Evolutionary conservation across 92 coral and sea anemone species (phyloP).

Genomic region (Palythoa heliodiscus): DNA sequence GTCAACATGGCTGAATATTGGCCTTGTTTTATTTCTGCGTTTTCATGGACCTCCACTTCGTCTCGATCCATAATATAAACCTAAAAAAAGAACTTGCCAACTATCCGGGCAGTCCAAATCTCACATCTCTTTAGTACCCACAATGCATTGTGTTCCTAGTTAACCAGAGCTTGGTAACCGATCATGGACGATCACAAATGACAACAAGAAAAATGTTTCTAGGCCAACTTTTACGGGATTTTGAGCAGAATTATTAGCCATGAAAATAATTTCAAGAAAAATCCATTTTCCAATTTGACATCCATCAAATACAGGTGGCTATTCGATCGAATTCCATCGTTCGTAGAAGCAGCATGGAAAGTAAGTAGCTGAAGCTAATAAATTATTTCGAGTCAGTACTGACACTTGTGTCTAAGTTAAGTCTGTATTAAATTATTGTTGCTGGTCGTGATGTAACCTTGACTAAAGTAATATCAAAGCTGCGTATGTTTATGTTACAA

Average conservation of each 20-base stretch:
- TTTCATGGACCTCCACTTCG: too few relatives aligned
- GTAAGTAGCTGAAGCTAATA: neutral
- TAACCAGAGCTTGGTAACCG: slow-evolving; percentile 31
- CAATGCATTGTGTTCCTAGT: slow-evolving; percentile 17
- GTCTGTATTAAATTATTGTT: too few relatives aligned
- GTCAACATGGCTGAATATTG: too few relatives aligned
- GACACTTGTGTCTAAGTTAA: too few relatives aligned
- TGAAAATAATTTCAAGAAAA: neutral
- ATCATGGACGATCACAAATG: slow-evolving; percentile 21
- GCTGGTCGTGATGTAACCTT: too few relatives aligned
- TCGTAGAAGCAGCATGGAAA: neutral
- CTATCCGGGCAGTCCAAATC: too few relatives aligned
- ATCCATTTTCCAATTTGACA: neutral
- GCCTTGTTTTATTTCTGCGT: too few relatives aligned
- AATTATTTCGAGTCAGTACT: too few relatives aligned
- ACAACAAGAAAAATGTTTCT: slow-evolving; percentile 22
- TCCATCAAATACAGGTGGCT: neutral
- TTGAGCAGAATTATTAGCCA: neutral
- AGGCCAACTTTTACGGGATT: neutral
- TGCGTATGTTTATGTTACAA: too few relatives aligned
- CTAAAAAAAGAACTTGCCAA: too few relatives aligned
- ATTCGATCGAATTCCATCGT: neutral
- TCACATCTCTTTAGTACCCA: neutral
- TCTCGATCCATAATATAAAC: too few relatives aligned
- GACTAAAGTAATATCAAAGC: too few relatives aligned